Evolutionary conservation across 2,113 vertebrate species (phyloP).

Genomic region (Trichechus manatus): DNA sequence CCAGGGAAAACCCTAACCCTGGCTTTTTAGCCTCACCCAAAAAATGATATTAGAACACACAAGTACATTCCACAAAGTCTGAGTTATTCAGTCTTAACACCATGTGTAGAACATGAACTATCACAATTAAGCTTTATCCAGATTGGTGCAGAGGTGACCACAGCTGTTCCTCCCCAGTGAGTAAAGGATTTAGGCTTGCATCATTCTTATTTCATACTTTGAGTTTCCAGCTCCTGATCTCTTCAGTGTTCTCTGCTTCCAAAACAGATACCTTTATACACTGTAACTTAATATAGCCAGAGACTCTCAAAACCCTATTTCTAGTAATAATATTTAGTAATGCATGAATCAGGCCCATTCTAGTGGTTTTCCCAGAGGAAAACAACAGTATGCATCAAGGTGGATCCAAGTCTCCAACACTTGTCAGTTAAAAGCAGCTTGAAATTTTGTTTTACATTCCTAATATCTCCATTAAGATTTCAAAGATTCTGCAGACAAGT

Average conservation of each 20-base stretch:
- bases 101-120: background rate
- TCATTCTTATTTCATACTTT: background rate
- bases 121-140: background rate
- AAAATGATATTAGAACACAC: constrained; percentile 5
- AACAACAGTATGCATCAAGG: background rate
- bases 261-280: background rate
- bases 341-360: background rate
- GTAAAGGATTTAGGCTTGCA: background rate
- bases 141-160: background rate
- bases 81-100: background rate
- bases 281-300: background rate
- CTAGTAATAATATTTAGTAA: background rate
- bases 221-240: background rate
- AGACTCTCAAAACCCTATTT: constrained; percentile 29
- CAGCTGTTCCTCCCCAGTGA: background rate
- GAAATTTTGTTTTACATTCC: constrained; percentile 1
- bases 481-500: background rate
- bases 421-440: background rate
- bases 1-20: background rate
- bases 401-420: background rate
- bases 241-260: background rate
- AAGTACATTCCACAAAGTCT: background rate
- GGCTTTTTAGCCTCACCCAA: background rate
- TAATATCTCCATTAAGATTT: constrained; percentile 1
- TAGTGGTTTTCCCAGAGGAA: constrained; percentile 6